Evolutionary conservation across 1,140 invertebrate species (phyloP).

Genomic region (Cydia splendana): DNA sequence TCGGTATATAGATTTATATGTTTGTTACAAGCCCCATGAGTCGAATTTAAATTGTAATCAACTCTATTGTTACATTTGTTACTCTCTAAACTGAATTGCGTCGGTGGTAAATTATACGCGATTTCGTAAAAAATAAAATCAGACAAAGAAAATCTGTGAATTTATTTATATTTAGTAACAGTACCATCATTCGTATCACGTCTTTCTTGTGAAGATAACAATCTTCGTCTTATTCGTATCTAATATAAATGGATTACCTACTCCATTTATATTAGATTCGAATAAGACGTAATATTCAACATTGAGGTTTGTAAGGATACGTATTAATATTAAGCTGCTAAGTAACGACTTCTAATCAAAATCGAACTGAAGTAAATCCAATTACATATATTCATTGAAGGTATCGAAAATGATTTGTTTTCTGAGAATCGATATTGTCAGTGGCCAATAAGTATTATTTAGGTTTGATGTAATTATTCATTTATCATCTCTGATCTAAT

Average conservation of each 20-base stretch:
- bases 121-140: not conserved
- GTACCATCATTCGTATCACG: not conserved
- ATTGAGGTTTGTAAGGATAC: not conserved
- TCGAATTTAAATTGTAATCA: slow-evolving; percentile 1
- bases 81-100: not conserved
- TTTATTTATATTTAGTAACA: not conserved
- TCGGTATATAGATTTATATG: not conserved
- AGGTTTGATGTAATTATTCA: not conserved
- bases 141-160: not conserved
- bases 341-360: not conserved
- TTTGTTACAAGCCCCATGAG: not conserved
- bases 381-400: not conserved
- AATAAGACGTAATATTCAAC: no score
- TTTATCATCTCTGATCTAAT: not conserved
- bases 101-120: not conserved
- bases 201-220: not conserved
- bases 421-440: not conserved
- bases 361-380: not conserved
- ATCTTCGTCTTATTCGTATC: not conserved
- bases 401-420: not conserved
- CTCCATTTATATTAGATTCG: no score
- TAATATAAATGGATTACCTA: not conserved
- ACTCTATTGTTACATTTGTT: not conserved
- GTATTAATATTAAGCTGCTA: not conserved
- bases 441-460: not conserved